Conservation (phyloP, 1,140 invertebrate genomes). For the Aphelinus atriplicis region DNA sequence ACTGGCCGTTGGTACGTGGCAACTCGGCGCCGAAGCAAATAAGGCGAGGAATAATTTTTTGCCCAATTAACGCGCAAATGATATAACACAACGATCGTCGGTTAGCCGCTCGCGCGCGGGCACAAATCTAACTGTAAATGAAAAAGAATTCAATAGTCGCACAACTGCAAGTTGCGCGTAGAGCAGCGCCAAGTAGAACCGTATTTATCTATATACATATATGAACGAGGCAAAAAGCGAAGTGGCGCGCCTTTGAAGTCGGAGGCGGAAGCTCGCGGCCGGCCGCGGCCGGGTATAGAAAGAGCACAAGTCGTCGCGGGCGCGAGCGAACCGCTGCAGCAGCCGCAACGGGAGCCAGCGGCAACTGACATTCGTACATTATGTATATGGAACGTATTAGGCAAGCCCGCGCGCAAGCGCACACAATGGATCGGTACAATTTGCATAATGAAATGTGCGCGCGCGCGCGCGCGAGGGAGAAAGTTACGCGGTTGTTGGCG, state of each 20-base stretch:
- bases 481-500: too few species aligned
- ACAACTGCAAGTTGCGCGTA: too few species aligned
- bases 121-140: background rate
- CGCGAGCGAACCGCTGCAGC: slow-evolving; percentile 18
- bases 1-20: too few species aligned
- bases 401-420: slow-evolving; percentile 50
- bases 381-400: slow-evolving; percentile 50
- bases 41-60: background rate
- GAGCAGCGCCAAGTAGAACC: too few species aligned
- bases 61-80: background rate
- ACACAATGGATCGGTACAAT: slow-evolving; percentile 38
- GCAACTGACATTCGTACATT: slow-evolving; percentile 32
- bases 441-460: slow-evolving; percentile 35
- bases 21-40: too few species aligned
- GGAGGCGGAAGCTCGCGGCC: background rate
- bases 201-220: background rate
- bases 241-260: slow-evolving; percentile 11
- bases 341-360: background rate
- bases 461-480: background rate
- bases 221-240: background rate
- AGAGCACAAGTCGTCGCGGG: slow-evolving; percentile 20
- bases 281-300: too few species aligned
- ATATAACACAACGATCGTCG: too few species aligned
- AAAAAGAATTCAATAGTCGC: slow-evolving; percentile 1
- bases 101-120: background rate